Percentiles rank a stretch among this genome's conserved stretches.
phyloP scores from a whole-genome alignment of 2,113 vertebrate species.

The Oreochromis tanganicae region DNA sequence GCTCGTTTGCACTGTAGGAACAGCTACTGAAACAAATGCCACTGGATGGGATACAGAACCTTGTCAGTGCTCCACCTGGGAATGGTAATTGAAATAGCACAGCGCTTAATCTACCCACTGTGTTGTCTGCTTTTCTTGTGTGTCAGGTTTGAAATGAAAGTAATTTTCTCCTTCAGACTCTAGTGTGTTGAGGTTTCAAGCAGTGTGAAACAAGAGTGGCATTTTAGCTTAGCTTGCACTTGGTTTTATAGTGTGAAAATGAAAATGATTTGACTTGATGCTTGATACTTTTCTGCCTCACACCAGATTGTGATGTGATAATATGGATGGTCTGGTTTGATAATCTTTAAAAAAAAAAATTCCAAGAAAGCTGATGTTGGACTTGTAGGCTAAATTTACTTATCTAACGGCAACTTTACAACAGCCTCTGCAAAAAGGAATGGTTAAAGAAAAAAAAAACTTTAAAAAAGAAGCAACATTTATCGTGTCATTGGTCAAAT shows the following conservation, averaged over 20 bases:
- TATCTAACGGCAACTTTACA: background rate
- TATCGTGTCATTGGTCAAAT: slow-evolving; percentile 53
- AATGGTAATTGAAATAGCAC: slow-evolving; percentile 39
- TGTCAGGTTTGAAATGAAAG: slow-evolving; percentile 1
- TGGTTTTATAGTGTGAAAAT: background rate
- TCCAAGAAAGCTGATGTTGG: background rate
- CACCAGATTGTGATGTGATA: slow-evolving; percentile 27
- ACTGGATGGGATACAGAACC: slow-evolving; percentile 33
- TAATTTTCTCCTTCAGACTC: background rate
- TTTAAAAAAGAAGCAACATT: slow-evolving; percentile 28
- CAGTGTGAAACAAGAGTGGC: background rate
- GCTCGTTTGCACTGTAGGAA: slow-evolving; percentile 62
- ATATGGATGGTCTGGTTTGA: slow-evolving; percentile 26
- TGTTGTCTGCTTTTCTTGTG: background rate
- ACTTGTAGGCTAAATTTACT: background rate
- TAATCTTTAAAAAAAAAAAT: background rate
- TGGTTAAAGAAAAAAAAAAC: slow-evolving; percentile 13
- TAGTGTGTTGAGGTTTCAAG: background rate
- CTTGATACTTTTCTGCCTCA: slow-evolving; percentile 23
- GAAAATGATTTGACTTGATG: slow-evolving; percentile 16
- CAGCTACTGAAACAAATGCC: slow-evolving; percentile 64
- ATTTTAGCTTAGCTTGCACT: background rate
- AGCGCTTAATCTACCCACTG: slow-evolving; percentile 12
- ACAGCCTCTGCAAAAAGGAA: background rate
- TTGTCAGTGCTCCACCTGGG: slow-evolving; percentile 44